These are phyloP conservation scores for Phylloscopus collybita DNA, from an alignment of 2,797 vertebrate species.

Conservation along the genomic window DNA sequence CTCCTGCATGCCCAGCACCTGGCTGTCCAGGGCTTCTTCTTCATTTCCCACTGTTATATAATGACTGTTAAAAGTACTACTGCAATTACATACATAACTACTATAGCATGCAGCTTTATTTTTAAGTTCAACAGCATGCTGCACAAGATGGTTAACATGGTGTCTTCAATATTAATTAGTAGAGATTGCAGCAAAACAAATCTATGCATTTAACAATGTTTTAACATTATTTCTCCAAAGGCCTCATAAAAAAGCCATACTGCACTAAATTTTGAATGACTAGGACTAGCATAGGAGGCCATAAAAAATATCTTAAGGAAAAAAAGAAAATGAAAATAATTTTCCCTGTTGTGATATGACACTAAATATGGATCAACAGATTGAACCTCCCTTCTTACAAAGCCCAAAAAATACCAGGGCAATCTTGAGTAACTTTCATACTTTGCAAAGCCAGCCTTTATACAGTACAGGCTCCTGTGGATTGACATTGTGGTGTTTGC, in stretches of 20 bases:
- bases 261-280: background rate
- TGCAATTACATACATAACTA: background rate
- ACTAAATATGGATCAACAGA: background rate
- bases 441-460: background rate
- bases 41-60: background rate
- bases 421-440: background rate
- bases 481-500: background rate
- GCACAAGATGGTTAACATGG: background rate
- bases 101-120: background rate
- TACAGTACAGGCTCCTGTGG: background rate
- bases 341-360: background rate
- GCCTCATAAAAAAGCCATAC: background rate
- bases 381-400: background rate
- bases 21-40: background rate
- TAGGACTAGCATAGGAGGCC: background rate
- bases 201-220: background rate
- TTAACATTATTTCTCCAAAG: background rate
- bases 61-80: background rate
- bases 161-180: background rate
- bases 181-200: background rate
- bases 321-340: background rate
- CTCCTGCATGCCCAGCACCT: background rate
- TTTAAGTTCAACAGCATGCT: background rate
- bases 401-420: background rate
- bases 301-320: background rate